phyloP scores from a whole-genome alignment of 2,113 vertebrate genomes.

The Phalacrocorax pelagicus region DNA sequence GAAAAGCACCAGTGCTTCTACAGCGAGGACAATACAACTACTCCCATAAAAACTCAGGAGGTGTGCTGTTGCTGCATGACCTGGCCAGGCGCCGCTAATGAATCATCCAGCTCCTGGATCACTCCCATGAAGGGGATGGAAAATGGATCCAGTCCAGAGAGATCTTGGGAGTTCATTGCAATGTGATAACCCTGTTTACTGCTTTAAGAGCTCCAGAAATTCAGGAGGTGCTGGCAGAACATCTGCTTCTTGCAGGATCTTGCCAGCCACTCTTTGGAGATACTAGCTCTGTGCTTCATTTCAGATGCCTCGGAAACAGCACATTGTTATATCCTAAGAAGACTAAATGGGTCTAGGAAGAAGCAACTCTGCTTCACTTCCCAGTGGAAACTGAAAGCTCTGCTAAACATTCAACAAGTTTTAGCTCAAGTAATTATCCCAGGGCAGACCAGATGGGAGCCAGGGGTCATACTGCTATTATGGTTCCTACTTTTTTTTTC shows the following conservation, averaged over 20 bases:
- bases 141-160: constrained; percentile 33
- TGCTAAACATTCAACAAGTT: background rate
- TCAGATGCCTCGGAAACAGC: background rate
- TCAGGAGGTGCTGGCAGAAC: constrained; percentile 43
- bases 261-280: constrained; percentile 1
- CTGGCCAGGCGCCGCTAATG: background rate
- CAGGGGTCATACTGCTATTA: background rate
- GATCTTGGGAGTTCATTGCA: constrained; percentile 51
- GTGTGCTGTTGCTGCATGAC: background rate
- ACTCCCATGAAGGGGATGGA: background rate
- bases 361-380: background rate
- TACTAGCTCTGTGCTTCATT: background rate
- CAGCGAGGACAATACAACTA: background rate
- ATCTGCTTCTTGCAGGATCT: constrained; percentile 39
- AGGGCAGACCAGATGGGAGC: background rate
- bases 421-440: background rate
- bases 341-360: background rate
- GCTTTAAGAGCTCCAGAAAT: constrained; percentile 30
- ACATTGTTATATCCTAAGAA: background rate
- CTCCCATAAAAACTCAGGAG: background rate
- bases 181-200: constrained; percentile 65
- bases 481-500: background rate
- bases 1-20: background rate
- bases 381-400: background rate
- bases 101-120: constrained; percentile 53